Evolutionary conservation across 2,888 invertebrate genomes (phyloP).

Genomic region (Temnothorax rugatulus): DNA sequence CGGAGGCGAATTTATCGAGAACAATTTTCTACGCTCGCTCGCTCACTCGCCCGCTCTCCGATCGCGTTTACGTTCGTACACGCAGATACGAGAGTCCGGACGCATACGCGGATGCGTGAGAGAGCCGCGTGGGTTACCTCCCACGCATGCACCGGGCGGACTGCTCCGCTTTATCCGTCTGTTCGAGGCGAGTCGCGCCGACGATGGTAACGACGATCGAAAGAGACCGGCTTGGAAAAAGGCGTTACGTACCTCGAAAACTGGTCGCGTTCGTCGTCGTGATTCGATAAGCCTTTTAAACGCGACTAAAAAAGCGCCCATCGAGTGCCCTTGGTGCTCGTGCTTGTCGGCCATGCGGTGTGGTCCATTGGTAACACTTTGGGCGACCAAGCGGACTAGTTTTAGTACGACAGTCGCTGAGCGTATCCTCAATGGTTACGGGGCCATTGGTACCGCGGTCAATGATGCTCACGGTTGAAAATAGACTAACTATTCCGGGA

Average conservation of each 20-base stretch:
- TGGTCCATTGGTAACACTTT: constrained; percentile 19
- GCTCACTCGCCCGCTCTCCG: background rate
- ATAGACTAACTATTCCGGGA: constrained; percentile 23
- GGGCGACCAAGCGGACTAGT: constrained; percentile 33
- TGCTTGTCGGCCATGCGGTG: background rate
- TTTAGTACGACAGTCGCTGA: constrained; percentile 1
- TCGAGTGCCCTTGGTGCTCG: background rate
- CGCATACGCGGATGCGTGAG: constrained; percentile 70
- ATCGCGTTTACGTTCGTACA: background rate
- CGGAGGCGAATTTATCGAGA: constrained; percentile 65
- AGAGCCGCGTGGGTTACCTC: constrained; percentile 72
- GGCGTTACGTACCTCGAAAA: constrained; percentile 40
- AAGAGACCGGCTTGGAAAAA: background rate
- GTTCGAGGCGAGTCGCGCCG: constrained; percentile 20
- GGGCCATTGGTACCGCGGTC: constrained; percentile 29
- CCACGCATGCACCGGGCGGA: constrained; percentile 70
- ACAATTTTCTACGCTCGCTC: constrained; percentile 53
- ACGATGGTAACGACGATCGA: constrained; percentile 30
- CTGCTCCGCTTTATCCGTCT: constrained; percentile 73
- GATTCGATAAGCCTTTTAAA: constrained; percentile 45
- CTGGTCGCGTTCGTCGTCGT: constrained; percentile 30
- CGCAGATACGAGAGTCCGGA: background rate
- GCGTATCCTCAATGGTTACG: constrained; percentile 30
- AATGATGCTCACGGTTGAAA: constrained; percentile 38
- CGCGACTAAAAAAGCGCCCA: constrained; percentile 9